Evolutionary conservation across 1,140 invertebrate species (phyloP).

Genomic region (Atta cephalotes): DNA sequence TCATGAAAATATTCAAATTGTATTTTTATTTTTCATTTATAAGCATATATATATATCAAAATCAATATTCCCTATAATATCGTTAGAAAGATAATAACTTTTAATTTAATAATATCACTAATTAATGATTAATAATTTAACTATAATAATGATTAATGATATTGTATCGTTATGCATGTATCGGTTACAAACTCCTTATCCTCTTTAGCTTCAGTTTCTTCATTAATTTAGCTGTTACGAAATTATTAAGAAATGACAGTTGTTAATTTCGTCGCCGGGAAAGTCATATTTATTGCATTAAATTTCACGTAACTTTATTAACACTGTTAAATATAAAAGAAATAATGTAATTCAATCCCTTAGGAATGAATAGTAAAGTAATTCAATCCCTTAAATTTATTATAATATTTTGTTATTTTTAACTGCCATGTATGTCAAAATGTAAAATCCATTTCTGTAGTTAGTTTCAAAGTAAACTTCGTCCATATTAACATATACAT

Average conservation of each 20-base stretch:
- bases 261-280: background rate
- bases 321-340: too few species aligned
- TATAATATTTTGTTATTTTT: too few species aligned
- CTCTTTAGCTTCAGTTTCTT: background rate
- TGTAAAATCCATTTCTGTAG: too few species aligned
- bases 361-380: too few species aligned
- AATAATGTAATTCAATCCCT: too few species aligned
- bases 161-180: background rate
- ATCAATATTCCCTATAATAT: background rate
- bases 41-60: background rate
- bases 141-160: background rate
- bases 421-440: too few species aligned
- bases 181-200: background rate
- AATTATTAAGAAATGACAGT: background rate
- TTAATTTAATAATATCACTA: constrained; percentile 3
- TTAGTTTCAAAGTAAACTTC: too few species aligned
- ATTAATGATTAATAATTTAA: background rate
- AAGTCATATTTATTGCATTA: background rate
- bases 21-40: constrained; percentile 22
- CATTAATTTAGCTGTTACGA: background rate
- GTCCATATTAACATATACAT: too few species aligned
- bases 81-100: background rate
- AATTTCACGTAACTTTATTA: background rate
- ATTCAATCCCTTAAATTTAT: too few species aligned
- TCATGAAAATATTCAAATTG: background rate